Base-by-base conservation (phyloP, 2,888 invertebrate species). In the Parasteatoda lunata region DNA sequence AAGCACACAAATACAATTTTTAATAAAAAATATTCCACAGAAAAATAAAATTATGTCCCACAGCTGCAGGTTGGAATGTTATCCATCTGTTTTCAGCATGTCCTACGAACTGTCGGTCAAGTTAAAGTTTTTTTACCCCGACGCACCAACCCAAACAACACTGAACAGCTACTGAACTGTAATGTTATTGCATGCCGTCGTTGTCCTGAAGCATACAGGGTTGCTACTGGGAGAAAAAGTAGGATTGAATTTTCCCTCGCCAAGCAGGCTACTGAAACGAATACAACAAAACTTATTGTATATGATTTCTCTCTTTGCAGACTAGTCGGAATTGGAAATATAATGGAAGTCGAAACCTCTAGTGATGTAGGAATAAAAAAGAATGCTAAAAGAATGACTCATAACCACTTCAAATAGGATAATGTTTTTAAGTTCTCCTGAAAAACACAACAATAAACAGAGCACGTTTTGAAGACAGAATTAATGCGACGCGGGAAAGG, bases 131-230 rank as follows among this genome's bases (percentile, higher is more conserved):
- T 70, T 48, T 51, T 64, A 30, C 48, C 30, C 75, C 47, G 65
- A 48, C n/a, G 47, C 30, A 15, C n/a, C 59, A 59, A 30, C 48
- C 75, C 48, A 64, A 45, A 48, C 69, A 45, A 77, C 73, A 49
- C 64, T 45, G 68, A 73, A 72, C 65, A 72, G 73, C 80, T 80
- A 80, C 80, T 80, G 80, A 65, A 65, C 71, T 70, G 66, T 48
- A 73, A 80, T 73, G 73, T 73, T 80, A 71, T 79, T 81, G 82
- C 76, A 82, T 81, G 69, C 80, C 80, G 76, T 70, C 69, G 82
- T 59, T 51, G 68, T 75, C 68, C 68, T 64, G 82, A 70, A 69
- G 48, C 76, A 5, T 15, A 64, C 64, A 76, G 82, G 76, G 82
- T 70, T 76, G 82, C 82, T 66, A 6, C 47, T 45, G 48, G n/a